These are phyloP conservation scores for Ochropleura plecta DNA, from an alignment of 2,888 invertebrate species.

Conservation along the genomic window DNA sequence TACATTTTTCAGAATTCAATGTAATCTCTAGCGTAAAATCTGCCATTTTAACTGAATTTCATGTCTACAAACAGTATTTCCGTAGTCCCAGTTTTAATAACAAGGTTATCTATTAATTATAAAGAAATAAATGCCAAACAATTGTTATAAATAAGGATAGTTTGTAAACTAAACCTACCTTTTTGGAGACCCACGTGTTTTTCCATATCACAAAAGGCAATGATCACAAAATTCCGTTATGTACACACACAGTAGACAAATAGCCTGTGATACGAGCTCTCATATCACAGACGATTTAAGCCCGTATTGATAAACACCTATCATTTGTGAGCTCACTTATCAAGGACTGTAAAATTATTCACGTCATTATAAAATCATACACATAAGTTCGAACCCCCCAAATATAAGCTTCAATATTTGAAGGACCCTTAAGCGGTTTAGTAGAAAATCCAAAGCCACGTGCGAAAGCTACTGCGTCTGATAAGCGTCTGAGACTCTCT, in stretches of 20 bases:
- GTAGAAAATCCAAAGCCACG: background rate
- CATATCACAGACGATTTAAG: constrained; percentile 33
- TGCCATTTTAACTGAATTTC: background rate
- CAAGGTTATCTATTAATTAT: background rate
- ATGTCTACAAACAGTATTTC: background rate
- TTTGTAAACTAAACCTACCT: constrained; percentile 23
- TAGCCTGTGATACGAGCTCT: constrained; percentile 9
- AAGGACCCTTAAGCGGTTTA: background rate
- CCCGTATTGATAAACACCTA: constrained; percentile 36
- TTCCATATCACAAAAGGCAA: constrained; percentile 16
- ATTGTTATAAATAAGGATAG: background rate
- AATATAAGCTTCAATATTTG: background rate
- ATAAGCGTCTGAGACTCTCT: background rate
- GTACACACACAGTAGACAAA: constrained; percentile 26
- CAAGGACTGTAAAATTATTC: constrained; percentile 22
- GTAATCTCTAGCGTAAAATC: background rate
- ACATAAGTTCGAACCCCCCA: background rate
- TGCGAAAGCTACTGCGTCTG: background rate
- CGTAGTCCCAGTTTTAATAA: background rate
- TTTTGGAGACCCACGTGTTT: constrained; percentile 13
- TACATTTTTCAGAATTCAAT: background rate
- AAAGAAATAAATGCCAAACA: background rate
- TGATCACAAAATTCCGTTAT: constrained; percentile 11
- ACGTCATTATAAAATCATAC: constrained; percentile 23
- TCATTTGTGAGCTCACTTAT: constrained; percentile 37